Conservation (phyloP, 1,140 invertebrate genomes). For the Heliconius nattereri region DNA sequence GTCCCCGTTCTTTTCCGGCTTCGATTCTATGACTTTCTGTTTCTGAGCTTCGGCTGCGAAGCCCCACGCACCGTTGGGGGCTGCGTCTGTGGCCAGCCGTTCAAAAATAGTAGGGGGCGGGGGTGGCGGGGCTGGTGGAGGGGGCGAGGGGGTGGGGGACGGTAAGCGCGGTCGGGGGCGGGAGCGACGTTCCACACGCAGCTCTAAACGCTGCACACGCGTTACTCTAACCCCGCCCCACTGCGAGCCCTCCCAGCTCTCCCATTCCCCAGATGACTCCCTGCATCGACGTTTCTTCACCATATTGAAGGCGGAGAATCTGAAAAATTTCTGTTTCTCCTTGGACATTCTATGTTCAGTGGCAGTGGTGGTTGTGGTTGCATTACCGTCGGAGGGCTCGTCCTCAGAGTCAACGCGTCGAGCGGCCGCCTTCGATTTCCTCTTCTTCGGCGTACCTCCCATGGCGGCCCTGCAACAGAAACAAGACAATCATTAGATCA, state of each 20-base stretch:
- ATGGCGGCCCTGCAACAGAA: constrained; percentile 52
- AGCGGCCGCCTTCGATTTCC: constrained; percentile 60
- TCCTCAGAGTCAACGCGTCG: constrained; percentile 66
- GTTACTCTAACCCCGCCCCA: constrained; percentile 66
- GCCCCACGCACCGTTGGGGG: constrained; percentile 85
- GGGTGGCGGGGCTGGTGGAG: constrained; percentile 30
- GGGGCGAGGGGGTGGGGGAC: constrained; percentile 57
- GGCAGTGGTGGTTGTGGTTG: constrained; percentile 76
- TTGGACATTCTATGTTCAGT: constrained; percentile 89
- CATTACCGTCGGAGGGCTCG: constrained; percentile 79
- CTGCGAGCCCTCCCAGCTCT: constrained; percentile 61
- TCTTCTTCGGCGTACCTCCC: constrained; percentile 63
- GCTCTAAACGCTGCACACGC: constrained; percentile 57
- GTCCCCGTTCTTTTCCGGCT: not conserved
- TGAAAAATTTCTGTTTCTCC: constrained; percentile 93
- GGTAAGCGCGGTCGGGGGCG: constrained; percentile 28
- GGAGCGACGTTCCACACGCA: constrained; percentile 50
- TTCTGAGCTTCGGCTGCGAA: constrained; percentile 87
- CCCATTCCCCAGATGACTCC: constrained; percentile 64
- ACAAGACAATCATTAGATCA: too few relatives aligned
- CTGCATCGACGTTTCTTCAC: constrained; percentile 71
- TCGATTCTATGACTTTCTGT: constrained; percentile 48
- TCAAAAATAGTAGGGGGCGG: constrained; percentile 77
- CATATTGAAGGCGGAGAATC: constrained; percentile 87
- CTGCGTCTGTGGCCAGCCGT: constrained; percentile 72